These are phyloP conservation scores for Peromyscus attwateri DNA, from an alignment of 2,797 vertebrate species.

Conservation along the genomic window DNA sequence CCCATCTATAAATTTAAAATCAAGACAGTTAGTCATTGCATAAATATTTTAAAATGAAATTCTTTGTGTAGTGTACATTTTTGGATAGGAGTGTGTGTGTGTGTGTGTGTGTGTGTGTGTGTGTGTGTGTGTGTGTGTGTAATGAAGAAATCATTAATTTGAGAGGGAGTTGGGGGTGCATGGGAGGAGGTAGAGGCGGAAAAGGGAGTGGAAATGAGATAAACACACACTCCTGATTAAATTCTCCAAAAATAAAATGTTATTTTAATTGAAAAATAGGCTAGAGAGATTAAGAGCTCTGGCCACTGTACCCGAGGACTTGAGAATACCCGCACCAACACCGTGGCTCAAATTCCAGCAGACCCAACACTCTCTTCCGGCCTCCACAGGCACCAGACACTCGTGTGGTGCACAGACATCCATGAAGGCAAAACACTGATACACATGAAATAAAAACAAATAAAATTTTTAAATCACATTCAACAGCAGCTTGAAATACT, in stretches of 20 bases:
- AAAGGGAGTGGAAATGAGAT: too few relatives aligned
- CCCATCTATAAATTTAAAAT: constrained; percentile 25
- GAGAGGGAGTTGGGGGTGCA: neutral
- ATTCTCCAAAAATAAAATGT: neutral
- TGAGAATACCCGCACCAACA: neutral
- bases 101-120: neutral
- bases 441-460: neutral
- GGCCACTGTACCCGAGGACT: neutral
- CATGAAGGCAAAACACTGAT: neutral
- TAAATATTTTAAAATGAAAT: constrained; percentile 13
- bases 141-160: neutral
- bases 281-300: neutral
- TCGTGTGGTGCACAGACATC: neutral
- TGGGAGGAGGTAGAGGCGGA: neutral
- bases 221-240: neutral
- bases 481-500: neutral
- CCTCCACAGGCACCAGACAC: too few relatives aligned
- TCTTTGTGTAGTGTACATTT: neutral
- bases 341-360: too few relatives aligned
- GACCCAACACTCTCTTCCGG: neutral
- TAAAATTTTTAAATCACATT: neutral
- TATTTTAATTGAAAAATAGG: neutral
- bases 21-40: neutral
- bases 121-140: neutral
- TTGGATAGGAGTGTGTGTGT: neutral